These are phyloP conservation scores for Lophius americanus DNA, from an alignment of 2,797 vertebrate species.

Conservation along the genomic window DNA sequence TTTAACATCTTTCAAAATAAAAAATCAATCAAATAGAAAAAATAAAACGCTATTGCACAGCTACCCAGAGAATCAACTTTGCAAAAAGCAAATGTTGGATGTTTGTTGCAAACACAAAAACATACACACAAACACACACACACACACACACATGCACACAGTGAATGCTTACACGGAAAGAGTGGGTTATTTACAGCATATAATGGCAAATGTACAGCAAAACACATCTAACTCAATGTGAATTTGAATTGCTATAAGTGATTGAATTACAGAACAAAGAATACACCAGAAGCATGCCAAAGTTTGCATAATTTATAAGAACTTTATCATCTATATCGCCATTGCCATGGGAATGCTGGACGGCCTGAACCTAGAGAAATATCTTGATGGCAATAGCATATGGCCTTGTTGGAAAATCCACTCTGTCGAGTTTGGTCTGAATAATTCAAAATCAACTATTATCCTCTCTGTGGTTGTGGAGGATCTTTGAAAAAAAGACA, in stretches of 20 bases:
- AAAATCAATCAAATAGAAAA: constrained; percentile 49
- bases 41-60: constrained; percentile 82
- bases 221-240: constrained; percentile 26
- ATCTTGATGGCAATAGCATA: constrained; percentile 47
- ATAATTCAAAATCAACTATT: constrained; percentile 53
- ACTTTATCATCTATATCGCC: constrained; percentile 62
- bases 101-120: constrained; percentile 40
- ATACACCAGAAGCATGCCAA: constrained; percentile 79
- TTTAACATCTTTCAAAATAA: constrained; percentile 60
- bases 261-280: constrained; percentile 61
- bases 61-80: constrained; percentile 81
- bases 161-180: constrained; percentile 31
- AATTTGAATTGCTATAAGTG: constrained; percentile 50
- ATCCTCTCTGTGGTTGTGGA: constrained; percentile 56
- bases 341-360: constrained; percentile 70
- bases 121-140: constrained; percentile 16
- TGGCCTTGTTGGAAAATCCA: constrained; percentile 38
- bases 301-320: constrained; percentile 73
- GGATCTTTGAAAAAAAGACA: constrained; percentile 40
- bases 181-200: constrained; percentile 78
- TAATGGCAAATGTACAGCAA: constrained; percentile 76
- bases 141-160: constrained; percentile 28
- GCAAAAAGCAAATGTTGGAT: constrained; percentile 77
- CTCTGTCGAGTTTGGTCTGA: constrained; percentile 76
- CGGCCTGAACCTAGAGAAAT: constrained; percentile 63